Conservation (phyloP, 2,113 vertebrate genomes). For the Ciconia maguari region DNA sequence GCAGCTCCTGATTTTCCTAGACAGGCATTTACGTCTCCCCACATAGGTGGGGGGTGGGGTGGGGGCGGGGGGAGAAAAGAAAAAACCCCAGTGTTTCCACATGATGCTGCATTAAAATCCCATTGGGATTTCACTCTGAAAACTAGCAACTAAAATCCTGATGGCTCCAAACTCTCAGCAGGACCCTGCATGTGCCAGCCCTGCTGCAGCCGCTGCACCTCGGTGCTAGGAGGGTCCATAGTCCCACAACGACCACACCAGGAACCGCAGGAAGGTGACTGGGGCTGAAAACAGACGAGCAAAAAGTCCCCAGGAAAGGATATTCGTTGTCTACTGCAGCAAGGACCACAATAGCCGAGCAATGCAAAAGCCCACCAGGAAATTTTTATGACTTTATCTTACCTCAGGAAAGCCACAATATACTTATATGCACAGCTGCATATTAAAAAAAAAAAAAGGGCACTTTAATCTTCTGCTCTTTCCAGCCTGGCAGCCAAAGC, state of each 20-base stretch:
- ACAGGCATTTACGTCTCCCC: neutral
- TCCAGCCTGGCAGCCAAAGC: constrained; percentile 38
- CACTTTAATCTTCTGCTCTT: constrained; percentile 20
- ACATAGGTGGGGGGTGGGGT: too few relatives aligned
- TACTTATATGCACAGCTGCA: neutral
- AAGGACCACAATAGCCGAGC: neutral
- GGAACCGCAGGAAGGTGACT: neutral
- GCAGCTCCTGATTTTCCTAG: constrained; percentile 11
- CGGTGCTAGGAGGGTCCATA: neutral
- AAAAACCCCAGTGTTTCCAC: neutral
- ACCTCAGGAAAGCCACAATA: neutral
- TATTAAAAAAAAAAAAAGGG: neutral
- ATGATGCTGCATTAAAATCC: neutral
- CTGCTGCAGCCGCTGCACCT: neutral
- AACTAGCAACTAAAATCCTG: neutral
- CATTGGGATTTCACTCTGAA: neutral
- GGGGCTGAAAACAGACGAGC: neutral
- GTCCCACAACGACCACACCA: fast-evolving
- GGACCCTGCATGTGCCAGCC: neutral
- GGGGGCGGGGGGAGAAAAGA: too few relatives aligned
- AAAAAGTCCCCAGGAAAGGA: neutral
- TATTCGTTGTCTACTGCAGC: neutral
- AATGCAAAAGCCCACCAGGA: neutral
- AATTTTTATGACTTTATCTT: constrained; percentile 1
- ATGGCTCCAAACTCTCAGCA: neutral